These are phyloP conservation scores for Montipora sp. DNA, from an alignment of 64 coral and sea anemone genomes.

Conservation along the genomic window DNA sequence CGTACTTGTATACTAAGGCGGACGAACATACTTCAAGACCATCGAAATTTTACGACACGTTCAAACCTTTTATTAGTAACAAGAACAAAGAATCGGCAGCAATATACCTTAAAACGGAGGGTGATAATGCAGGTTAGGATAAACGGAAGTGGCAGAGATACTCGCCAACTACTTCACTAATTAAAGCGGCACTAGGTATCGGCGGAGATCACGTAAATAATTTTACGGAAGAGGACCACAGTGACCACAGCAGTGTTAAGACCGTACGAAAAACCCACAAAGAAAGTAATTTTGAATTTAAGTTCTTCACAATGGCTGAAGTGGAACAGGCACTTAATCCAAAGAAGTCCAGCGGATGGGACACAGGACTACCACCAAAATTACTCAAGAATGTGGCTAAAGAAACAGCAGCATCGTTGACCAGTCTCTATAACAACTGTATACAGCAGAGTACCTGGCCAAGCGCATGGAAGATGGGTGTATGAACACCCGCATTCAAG, in stretches of 20 bases:
- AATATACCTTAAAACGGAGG: constrained; percentile 34
- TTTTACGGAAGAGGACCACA: too few relatives aligned
- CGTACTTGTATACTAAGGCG: constrained; percentile 18
- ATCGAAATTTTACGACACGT: constrained; percentile 22
- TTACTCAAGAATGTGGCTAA: constrained; percentile 6
- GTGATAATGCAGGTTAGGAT: not conserved
- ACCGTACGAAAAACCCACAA: too few relatives aligned
- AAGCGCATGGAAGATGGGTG: constrained; percentile 16
- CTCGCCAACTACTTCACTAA: constrained; percentile 51
- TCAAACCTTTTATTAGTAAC: constrained; percentile 47
- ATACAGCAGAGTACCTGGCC: constrained; percentile 15
- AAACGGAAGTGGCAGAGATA: constrained; percentile 44
- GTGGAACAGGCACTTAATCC: constrained; percentile 22
- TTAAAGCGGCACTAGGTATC: not conserved
- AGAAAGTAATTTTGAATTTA: not conserved
- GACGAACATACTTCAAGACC: constrained; percentile 18
- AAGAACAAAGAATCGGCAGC: constrained; percentile 14
- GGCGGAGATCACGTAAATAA: too few relatives aligned
- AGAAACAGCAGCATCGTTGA: constrained; percentile 8
- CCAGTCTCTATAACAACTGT: constrained; percentile 4
- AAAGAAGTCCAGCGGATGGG: constrained; percentile 41
- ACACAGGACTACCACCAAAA: constrained; percentile 20
- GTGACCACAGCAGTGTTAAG: too few relatives aligned
- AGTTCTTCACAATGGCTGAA: not conserved
- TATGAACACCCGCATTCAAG: constrained; percentile 21